Conservation (phyloP, 2,888 invertebrate species). For the Acanthococcus lagerstroemiae region DNA sequence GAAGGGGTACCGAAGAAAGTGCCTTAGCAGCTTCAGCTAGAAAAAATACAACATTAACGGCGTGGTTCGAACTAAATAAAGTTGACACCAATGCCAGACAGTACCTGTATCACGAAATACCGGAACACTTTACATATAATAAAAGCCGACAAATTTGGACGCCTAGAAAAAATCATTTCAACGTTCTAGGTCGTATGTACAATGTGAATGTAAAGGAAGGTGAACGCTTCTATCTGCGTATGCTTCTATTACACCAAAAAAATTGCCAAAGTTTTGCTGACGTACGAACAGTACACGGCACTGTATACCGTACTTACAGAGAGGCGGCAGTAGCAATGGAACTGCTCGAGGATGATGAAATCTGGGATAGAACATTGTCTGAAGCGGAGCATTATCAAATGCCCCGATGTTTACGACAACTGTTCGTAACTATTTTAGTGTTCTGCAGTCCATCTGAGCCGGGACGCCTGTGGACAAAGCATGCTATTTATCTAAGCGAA, state of each 20-base stretch:
- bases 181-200: neutral
- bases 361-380: neutral
- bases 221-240: neutral
- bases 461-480: neutral
- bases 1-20: neutral
- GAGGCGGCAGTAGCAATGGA: neutral
- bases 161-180: too few species aligned
- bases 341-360: neutral
- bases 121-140: slow-evolving; percentile 12
- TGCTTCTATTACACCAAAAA: neutral
- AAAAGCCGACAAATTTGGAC: neutral
- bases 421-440: neutral
- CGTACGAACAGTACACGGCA: neutral
- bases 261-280: neutral
- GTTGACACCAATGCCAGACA: neutral
- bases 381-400: neutral
- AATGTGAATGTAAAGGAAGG: neutral
- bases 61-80: slow-evolving; percentile 16
- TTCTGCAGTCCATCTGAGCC: neutral
- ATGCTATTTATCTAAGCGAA: neutral
- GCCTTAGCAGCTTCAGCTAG: neutral
- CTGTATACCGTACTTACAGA: neutral
- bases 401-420: neutral
- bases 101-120: slow-evolving; percentile 21
- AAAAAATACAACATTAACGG: slow-evolving; percentile 13